phyloP scores from a whole-genome alignment of 30 jellyfish, hydroid and myxozoan genomes.

The Aurelia sp. region DNA sequence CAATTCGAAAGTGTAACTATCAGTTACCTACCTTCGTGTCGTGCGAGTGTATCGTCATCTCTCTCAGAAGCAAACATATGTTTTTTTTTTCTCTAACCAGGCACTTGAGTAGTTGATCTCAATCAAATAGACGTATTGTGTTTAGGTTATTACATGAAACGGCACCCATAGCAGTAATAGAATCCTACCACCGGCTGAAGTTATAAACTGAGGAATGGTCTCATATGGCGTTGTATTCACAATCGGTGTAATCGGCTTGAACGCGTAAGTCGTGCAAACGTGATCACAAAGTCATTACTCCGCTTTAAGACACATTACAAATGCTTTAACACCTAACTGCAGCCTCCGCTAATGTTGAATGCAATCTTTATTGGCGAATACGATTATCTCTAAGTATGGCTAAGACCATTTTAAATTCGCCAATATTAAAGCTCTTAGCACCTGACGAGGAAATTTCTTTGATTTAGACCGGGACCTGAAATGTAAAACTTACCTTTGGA shows the following conservation, averaged over 20 bases:
- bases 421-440: constrained; percentile 75
- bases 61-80: too few species aligned
- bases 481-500: constrained; percentile 34
- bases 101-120: too few species aligned
- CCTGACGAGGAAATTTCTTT: constrained; percentile 64
- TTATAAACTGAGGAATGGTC: constrained; percentile 13
- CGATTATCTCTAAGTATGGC: constrained; percentile 74
- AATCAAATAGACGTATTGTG: constrained; percentile 4
- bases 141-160: constrained; percentile 21
- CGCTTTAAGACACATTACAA: constrained; percentile 7
- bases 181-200: constrained; percentile 57
- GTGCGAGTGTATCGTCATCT: too few species aligned
- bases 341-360: constrained; percentile 47
- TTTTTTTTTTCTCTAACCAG: too few species aligned
- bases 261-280: too few species aligned
- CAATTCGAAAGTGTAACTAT: too few species aligned
- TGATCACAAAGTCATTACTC: constrained; percentile 31
- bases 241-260: constrained; percentile 40
- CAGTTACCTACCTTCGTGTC: too few species aligned
- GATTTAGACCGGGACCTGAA: constrained; percentile 1
- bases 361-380: constrained; percentile 57
- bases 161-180: constrained; percentile 13
- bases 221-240: constrained; percentile 15
- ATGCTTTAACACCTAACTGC: constrained; percentile 54
- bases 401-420: constrained; percentile 78